Conservation (phyloP, 2,888 invertebrate species). For the Chalcosyrphus nemorum region DNA sequence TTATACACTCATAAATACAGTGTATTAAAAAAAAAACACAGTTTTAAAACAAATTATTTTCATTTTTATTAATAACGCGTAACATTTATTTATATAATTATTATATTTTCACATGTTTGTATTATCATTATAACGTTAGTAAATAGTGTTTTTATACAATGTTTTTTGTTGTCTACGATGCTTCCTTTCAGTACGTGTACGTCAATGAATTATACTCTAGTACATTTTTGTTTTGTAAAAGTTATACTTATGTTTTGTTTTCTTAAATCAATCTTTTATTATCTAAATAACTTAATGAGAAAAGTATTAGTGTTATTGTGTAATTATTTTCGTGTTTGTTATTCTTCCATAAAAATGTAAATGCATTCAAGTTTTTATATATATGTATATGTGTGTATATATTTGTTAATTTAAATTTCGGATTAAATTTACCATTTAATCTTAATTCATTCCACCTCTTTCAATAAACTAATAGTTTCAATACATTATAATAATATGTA, state of each 20-base stretch:
- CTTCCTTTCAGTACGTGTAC: conserved; percentile 31
- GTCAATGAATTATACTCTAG: conserved; percentile 31
- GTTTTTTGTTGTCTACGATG: conserved; percentile 39
- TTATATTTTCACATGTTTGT: conserved; percentile 74
- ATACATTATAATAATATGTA: not conserved
- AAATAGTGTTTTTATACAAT: conserved; percentile 44
- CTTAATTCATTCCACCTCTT: not conserved
- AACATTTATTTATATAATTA: conserved; percentile 84
- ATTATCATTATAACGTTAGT: conserved; percentile 35
- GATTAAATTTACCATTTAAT: not conserved
- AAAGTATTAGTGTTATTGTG: conserved; percentile 9
- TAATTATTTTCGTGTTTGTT: conserved; percentile 9
- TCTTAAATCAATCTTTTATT: conserved; percentile 15
- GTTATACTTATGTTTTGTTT: conserved; percentile 20
- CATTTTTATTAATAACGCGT: conserved; percentile 87
- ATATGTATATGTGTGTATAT: conserved; percentile 1
- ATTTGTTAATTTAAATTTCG: not conserved
- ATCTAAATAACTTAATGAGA: conserved; percentile 21
- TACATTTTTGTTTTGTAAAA: conserved; percentile 39
- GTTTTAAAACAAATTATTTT: conserved; percentile 82
- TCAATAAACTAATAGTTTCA: not conserved
- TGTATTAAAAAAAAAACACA: not conserved
- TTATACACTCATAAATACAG: not conserved
- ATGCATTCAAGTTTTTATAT: conserved; percentile 31
- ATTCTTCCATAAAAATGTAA: conserved; percentile 38